Percentiles rank a stretch among this genome's conserved stretches.
phyloP scores from a whole-genome alignment of 2,113 vertebrate genomes.

The Oncorhynchus gorbuscha region DNA sequence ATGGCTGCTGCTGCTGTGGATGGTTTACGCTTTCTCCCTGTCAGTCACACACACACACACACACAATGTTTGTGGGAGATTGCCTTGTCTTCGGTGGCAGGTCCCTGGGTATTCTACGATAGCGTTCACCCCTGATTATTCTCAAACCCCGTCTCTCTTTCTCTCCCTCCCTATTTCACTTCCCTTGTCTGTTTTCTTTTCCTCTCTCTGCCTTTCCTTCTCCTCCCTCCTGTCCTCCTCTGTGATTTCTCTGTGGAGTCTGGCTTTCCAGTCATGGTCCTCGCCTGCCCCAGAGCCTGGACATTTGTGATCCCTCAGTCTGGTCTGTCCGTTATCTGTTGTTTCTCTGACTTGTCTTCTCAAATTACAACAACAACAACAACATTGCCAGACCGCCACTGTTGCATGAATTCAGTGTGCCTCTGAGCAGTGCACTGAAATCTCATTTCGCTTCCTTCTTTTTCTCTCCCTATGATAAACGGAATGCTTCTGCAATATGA shows the following conservation, averaged over 20 bases:
- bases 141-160: constrained; percentile 1
- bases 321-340: constrained; percentile 40
- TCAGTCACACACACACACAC: no score
- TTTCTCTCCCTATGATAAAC: background rate
- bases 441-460: background rate
- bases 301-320: constrained; percentile 7
- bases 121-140: background rate
- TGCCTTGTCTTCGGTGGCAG: no score
- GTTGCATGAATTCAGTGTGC: background rate
- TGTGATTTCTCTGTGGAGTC: background rate
- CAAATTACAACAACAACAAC: constrained; percentile 15
- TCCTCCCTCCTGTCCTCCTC: background rate
- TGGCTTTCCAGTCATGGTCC: background rate
- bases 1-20: no score
- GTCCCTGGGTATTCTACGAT: background rate
- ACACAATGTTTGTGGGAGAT: no score
- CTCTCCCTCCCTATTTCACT: background rate
- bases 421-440: background rate
- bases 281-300: constrained; percentile 7
- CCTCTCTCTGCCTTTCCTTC: background rate
- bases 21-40: no score
- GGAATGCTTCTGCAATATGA: background rate
- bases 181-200: background rate
- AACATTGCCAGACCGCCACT: background rate
- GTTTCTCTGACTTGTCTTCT: constrained; percentile 36